Base-by-base conservation (phyloP, 2,888 invertebrate genomes). In the Liodrosophila aerea region DNA sequence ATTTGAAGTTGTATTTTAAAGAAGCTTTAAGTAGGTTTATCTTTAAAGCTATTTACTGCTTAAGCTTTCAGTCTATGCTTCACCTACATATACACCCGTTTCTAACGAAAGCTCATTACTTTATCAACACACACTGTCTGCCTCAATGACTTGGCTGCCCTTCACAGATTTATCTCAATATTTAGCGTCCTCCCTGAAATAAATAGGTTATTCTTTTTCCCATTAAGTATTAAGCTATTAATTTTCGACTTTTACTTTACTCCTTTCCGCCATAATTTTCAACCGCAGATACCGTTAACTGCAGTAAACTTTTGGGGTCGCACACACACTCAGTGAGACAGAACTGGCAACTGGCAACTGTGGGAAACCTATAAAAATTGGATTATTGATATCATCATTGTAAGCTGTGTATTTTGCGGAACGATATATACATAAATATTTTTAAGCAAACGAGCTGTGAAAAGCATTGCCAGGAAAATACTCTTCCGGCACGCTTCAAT, bases 321-420 rank as follows among this genome's bases (percentile, higher is more conserved):
- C 13, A 4, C 18, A 9, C 37, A 33, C 7, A 11, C 29, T 5
- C n/a, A 13, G 5, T 11, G 11, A 37, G 15, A 49, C 12, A 11
- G 30, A 9, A 27, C 34, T 12, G 41, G 16, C 18, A 41, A 22
- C n/a, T n/a, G n/a, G n/a, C n/a, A n/a, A n/a, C n/a, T n/a, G n/a
- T n/a, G n/a, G n/a, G n/a, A 33, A 36, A 36, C 52, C 22, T 22
- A 22, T 22, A 22, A 63, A 57, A 80, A 81, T 74, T 64, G 78
- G 77, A 77, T 77, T 77, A 81, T 81, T 81, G 77, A 77, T 77
- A 77, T 75, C 81, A 72, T 53, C 12, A 54, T 34, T 67, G 66
- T 77, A 81, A 77, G 57, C 66, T 56, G 45, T 30, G 59, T 60
- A 41, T 62, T 58, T 61, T 56, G 15, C 11, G 1, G 22, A 9